Percentiles rank a stretch among this genome's conserved stretches.
These are phyloP conservation scores for Margarornis squamiger DNA, from an alignment of 2,797 vertebrate species.

Conservation along the genomic window DNA sequence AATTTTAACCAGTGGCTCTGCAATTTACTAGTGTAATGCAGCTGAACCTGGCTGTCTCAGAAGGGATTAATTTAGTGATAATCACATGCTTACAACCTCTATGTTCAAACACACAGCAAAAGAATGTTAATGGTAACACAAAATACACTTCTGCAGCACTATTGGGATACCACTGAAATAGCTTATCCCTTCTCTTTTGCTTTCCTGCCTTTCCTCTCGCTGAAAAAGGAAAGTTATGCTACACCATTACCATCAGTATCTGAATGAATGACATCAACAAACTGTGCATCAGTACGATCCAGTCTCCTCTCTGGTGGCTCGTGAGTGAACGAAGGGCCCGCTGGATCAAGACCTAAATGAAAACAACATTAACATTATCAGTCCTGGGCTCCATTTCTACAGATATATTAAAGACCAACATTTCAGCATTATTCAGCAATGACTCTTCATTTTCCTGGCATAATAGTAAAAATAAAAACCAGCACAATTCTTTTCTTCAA, in stretches of 20 bases:
- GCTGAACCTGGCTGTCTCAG: not conserved
- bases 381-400: not conserved
- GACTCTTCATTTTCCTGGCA: not conserved
- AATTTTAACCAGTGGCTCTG: not conserved
- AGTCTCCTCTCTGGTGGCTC: conserved; percentile 77
- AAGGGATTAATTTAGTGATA: not conserved
- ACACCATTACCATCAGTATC: conserved; percentile 85
- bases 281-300: conserved; percentile 87
- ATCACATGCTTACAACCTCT: not conserved
- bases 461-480: not conserved
- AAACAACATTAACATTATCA: not conserved
- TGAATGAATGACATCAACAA: conserved; percentile 95
- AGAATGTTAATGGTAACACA: not conserved
- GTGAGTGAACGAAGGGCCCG: conserved; percentile 86
- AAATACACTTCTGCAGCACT: not conserved
- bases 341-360: conserved; percentile 89
- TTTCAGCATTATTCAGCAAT: not conserved
- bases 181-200: not conserved
- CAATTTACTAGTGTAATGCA: not conserved
- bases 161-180: not conserved
- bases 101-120: not conserved
- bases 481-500: not conserved
- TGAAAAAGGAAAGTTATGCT: not conserved
- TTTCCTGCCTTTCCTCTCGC: not conserved
- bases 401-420: not conserved